Conservation (phyloP, 2,888 invertebrate genomes). For the Acrobasis consociella region DNA sequence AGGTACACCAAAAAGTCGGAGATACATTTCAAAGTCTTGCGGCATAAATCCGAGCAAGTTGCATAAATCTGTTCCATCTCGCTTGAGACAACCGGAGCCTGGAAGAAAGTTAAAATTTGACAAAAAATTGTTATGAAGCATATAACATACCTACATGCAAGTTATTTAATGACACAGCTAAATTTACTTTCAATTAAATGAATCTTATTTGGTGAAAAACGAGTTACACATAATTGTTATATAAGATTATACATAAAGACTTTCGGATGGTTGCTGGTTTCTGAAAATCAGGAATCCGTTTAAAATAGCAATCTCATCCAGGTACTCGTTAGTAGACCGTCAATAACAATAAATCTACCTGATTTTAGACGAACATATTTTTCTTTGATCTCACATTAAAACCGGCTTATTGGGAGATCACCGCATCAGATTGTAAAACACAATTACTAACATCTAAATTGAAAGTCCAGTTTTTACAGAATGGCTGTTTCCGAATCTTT, state of each 20-base stretch:
- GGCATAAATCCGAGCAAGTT: background rate
- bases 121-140: too few species aligned
- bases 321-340: background rate
- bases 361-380: background rate
- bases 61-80: background rate
- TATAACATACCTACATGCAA: too few species aligned
- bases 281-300: background rate
- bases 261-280: background rate
- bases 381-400: background rate
- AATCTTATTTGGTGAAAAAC: too few species aligned
- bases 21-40: background rate
- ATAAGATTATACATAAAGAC: background rate
- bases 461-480: slow-evolving; percentile 36
- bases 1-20: background rate
- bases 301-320: background rate
- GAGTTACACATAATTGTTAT: background rate
- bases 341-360: background rate
- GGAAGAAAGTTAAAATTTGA: background rate
- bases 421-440: slow-evolving; percentile 24
- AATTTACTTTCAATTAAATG: too few species aligned
- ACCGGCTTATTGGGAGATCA: background rate
- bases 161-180: too few species aligned
- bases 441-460: slow-evolving; percentile 28
- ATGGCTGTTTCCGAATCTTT: slow-evolving; percentile 41
- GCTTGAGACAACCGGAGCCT: background rate